phyloP scores from a whole-genome alignment of 2,113 vertebrate species.

The Athene cunicularia region DNA sequence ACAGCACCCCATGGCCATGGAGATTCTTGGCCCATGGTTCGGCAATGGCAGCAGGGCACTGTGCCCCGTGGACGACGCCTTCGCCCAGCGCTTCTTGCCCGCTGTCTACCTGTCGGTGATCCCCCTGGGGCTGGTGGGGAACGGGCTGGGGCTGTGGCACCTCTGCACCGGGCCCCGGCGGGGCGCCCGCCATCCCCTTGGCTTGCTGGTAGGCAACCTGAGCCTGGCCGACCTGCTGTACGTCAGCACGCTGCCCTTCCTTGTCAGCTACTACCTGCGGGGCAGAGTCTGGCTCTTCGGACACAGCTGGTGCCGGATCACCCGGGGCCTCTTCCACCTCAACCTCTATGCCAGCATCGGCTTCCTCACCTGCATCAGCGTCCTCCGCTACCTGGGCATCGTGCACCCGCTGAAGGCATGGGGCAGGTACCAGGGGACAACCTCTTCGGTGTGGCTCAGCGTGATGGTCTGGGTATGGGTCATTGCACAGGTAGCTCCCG shows the following conservation, averaged over 20 bases:
- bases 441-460: conserved; percentile 39
- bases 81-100: conserved; percentile 69
- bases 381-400: conserved; percentile 84
- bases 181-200: conserved; percentile 47
- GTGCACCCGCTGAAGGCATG: conserved; percentile 77
- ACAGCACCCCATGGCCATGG: fast-evolving
- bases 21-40: fast-evolving
- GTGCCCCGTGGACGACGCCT: conserved; percentile 11
- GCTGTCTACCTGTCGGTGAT: conserved; percentile 74
- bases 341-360: conserved; percentile 86
- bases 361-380: conserved; percentile 85
- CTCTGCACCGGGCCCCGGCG: conserved; percentile 27
- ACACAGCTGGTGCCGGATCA: conserved; percentile 74
- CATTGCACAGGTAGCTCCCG: conserved; percentile 69
- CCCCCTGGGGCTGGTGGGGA: conserved; percentile 76
- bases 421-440: conserved; percentile 62
- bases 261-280: conserved; percentile 73
- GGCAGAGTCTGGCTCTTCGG: conserved; percentile 77
- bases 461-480: conserved; percentile 75
- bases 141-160: conserved; percentile 70
- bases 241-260: conserved; percentile 79
- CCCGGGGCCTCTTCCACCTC: conserved; percentile 79
- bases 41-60: neutral
- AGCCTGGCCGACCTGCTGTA: conserved; percentile 81
- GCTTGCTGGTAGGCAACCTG: conserved; percentile 78